Evolutionary conservation across 1,140 invertebrate genomes (phyloP).

Genomic region (Kradibia gibbosae): DNA sequence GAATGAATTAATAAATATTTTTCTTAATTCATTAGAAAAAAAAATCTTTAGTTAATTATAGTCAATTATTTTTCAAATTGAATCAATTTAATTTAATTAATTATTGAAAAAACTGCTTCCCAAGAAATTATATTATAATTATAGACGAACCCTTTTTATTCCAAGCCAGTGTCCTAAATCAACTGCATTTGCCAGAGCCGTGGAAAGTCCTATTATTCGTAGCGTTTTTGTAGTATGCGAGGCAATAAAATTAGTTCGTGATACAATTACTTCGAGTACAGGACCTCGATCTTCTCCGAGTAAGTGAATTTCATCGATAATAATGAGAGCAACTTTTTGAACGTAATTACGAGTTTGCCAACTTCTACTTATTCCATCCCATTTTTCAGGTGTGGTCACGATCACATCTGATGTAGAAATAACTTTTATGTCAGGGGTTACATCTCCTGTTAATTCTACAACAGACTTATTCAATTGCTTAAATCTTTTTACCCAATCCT

Average conservation of each 20-base stretch:
- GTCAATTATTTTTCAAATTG: not conserved
- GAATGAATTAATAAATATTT: too few relatives aligned
- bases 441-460: slow-evolving; percentile 97
- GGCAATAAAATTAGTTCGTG: slow-evolving; percentile 92
- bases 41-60: too few relatives aligned
- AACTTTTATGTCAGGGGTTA: slow-evolving; percentile 91
- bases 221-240: slow-evolving; percentile 85
- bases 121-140: not conserved
- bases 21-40: too few relatives aligned
- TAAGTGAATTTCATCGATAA: slow-evolving; percentile 99
- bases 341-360: slow-evolving; percentile 98
- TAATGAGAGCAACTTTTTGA: slow-evolving; percentile 90
- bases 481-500: slow-evolving; percentile 95
- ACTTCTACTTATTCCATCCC: slow-evolving; percentile 98
- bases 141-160: slow-evolving; percentile 75
- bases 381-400: slow-evolving; percentile 99
- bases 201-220: slow-evolving; percentile 95
- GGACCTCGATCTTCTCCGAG: slow-evolving; percentile 92
- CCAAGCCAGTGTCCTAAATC: slow-evolving; percentile 98
- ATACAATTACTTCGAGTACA: slow-evolving; percentile 90
- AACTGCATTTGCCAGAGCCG: slow-evolving; percentile 96
- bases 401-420: slow-evolving; percentile 92
- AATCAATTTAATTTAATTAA: not conserved
- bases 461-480: slow-evolving; percentile 88
- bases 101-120: not conserved